Evolutionary conservation across 2,113 vertebrate species (phyloP), one percentile per base, ranked within the genome.

Genomic region (Camelus bactrianus): DNA sequence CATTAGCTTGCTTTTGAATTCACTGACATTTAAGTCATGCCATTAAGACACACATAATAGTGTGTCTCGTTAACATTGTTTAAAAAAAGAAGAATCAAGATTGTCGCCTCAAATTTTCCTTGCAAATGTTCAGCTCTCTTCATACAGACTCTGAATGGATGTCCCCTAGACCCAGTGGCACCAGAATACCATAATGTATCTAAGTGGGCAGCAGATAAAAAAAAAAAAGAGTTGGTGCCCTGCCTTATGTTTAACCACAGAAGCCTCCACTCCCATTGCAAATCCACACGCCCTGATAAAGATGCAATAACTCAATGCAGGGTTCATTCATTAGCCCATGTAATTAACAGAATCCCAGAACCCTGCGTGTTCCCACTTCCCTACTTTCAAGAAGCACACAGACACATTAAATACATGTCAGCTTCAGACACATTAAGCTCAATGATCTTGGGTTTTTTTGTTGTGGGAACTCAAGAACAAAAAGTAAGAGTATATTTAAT

Each of bases 1-100:
- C 22, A 58, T 50, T 87, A 90, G 8, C 62, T 96, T 89, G 65
- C 75, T 77, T 95, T 79, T 94, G 26, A 95, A 95, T n/a, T 94
- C 54, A 30, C 2, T 89, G 32, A 79, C 46, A 46, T 79, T 87
- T 67, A 93, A 80, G 17, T 42, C 54, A 42, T 4, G 38, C 38
- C 38, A 42, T 42, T 42, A 42, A 42, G 38, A 42, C 38, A 42
- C 38, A 42, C 30, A 86, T 64, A 86, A 89, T 60, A 48, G 12
- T 32, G 4, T 85, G 17, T 84, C 60, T 94, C 20, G 38, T 69
- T 80, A 89, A 81, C 17, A 91, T 22, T 56, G 19, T 85, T 96
- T 79, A 54, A 50, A 89, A 77, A 67, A 54, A 82, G 12, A 75
- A 93, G 19, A 81, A 93, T 76, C 35, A 69, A 93, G 14, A 15